These are phyloP conservation scores for Hylomyscus alleni DNA, from an alignment of 2,797 vertebrate genomes.

Conservation along the genomic window DNA sequence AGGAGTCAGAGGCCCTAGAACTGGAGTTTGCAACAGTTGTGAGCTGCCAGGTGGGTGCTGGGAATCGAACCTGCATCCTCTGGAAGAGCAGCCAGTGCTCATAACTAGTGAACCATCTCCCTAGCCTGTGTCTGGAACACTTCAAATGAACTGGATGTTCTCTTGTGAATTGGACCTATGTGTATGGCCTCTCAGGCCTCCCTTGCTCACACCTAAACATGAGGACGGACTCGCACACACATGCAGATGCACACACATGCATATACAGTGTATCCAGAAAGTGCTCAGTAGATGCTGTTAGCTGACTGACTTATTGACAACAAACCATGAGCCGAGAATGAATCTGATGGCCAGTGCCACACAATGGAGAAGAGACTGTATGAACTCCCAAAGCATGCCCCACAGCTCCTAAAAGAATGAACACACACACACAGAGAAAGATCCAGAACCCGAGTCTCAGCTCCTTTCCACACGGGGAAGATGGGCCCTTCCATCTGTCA, in stretches of 20 bases:
- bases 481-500: neutral
- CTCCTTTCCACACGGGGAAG: neutral
- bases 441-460: neutral
- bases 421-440: neutral
- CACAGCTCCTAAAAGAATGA: neutral
- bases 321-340: neutral
- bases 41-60: no score
- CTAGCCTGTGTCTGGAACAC: neutral
- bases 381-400: neutral
- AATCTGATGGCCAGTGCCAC: conserved; percentile 24
- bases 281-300: neutral
- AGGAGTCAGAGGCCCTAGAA: neutral
- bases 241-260: neutral
- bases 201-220: neutral
- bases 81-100: neutral
- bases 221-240: neutral
- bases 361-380: neutral
- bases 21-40: neutral
- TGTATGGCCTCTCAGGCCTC: neutral
- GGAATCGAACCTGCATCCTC: neutral
- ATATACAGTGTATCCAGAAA: neutral
- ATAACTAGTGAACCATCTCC: neutral
- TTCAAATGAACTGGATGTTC: conserved; percentile 17
- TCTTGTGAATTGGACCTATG: neutral
- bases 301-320: conserved; percentile 12